Conservation (phyloP, 2,888 invertebrate species). For the Rosalia funebris region DNA sequence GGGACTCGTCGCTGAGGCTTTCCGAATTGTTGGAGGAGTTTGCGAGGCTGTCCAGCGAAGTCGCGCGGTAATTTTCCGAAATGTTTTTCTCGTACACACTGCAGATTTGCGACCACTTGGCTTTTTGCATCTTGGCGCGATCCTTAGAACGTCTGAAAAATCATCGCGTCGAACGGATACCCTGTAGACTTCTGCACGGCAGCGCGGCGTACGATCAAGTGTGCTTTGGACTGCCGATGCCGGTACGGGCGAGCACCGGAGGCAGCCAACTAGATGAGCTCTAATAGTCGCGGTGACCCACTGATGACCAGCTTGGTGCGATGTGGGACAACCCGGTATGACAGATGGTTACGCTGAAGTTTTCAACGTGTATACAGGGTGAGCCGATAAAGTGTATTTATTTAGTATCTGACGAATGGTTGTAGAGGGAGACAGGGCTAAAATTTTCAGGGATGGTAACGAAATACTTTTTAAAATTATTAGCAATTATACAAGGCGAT, state of each 20-base stretch:
- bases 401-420: no score
- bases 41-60: conserved; percentile 75
- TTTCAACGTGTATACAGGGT: not conserved
- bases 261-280: conserved; percentile 55
- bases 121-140: conserved; percentile 47
- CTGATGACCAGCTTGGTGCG: conserved; percentile 49
- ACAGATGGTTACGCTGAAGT: conserved; percentile 38
- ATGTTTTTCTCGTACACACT: conserved; percentile 38
- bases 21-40: conserved; percentile 75
- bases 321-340: conserved; percentile 48
- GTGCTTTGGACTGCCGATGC: conserved; percentile 24
- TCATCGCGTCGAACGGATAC: conserved; percentile 13
- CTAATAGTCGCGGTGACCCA: conserved; percentile 62
- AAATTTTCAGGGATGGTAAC: no score
- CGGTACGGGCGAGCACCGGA: conserved; percentile 37
- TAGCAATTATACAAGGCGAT: no score
- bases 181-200: conserved; percentile 18
- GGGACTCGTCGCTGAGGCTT: conserved; percentile 71
- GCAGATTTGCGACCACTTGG: conserved; percentile 46
- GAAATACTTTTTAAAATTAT: no score
- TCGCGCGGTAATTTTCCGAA: conserved; percentile 61
- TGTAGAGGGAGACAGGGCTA: no score
- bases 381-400: not conserved
- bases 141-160: conserved; percentile 14
- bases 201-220: conserved; percentile 38